phyloP scores from a whole-genome alignment of 2,888 invertebrate species.

The Parochlus steinenii region DNA sequence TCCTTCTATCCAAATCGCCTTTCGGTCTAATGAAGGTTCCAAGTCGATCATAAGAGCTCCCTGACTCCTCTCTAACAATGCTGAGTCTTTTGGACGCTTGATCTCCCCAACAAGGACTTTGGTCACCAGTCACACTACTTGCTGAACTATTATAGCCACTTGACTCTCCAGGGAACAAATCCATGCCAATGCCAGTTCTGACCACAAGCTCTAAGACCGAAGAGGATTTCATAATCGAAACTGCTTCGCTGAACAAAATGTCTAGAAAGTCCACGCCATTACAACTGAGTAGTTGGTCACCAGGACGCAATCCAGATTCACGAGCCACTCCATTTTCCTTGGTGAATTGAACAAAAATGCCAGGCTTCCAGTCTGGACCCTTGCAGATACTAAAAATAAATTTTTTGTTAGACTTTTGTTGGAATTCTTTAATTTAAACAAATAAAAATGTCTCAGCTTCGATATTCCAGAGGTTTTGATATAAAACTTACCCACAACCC shows the following conservation, averaged over 20 bases:
- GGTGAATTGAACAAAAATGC: constrained; percentile 79
- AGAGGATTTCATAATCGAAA: constrained; percentile 61
- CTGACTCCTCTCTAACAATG: constrained; percentile 52
- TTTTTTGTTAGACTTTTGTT: not conserved
- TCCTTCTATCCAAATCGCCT: constrained; percentile 16
- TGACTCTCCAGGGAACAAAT: constrained; percentile 65
- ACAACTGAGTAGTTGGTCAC: constrained; percentile 81
- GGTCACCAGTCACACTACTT: constrained; percentile 62
- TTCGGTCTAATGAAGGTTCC: constrained; percentile 7
- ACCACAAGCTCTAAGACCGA: constrained; percentile 60
- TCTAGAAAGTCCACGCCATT: constrained; percentile 66
- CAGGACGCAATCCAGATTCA: constrained; percentile 72
- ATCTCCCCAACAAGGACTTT: constrained; percentile 49
- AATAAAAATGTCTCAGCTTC: not conserved
- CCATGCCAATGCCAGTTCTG: constrained; percentile 60
- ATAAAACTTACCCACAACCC: constrained; percentile 54
- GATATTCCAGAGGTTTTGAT: constrained; percentile 1
- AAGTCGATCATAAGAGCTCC: constrained; percentile 4
- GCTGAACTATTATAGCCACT: constrained; percentile 73
- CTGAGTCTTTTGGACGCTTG: constrained; percentile 44
- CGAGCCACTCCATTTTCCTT: constrained; percentile 77
- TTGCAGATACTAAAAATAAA: constrained; percentile 47
- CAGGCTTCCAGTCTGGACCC: constrained; percentile 73
- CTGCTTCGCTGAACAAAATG: constrained; percentile 71
- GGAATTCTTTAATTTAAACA: not conserved